phyloP scores from a whole-genome alignment of 1,140 invertebrate genomes.

The Phthorimaea operculella region DNA sequence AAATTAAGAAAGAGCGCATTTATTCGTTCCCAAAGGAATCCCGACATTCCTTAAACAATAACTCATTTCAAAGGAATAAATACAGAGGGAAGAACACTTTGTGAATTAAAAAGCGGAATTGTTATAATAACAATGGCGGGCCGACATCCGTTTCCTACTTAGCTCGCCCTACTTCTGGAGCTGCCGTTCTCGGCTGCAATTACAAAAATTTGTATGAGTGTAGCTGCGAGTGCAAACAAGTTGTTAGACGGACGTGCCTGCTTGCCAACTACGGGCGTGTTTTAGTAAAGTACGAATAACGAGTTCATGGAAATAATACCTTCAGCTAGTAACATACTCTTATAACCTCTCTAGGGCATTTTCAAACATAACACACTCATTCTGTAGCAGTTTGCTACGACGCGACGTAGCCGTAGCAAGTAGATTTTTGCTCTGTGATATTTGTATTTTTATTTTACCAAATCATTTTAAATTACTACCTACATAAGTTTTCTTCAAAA shows the following conservation, averaged over 20 bases:
- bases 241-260: constrained; percentile 10
- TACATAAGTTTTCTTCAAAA: too few relatives aligned
- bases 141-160: background rate
- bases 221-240: constrained; percentile 20
- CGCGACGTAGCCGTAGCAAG: too few relatives aligned
- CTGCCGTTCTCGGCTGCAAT: constrained; percentile 14
- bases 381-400: too few relatives aligned
- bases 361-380: too few relatives aligned
- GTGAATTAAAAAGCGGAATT: constrained; percentile 1
- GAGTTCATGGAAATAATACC: too few relatives aligned
- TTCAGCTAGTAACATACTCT: too few relatives aligned
- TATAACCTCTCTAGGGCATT: too few relatives aligned
- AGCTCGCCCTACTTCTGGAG: background rate
- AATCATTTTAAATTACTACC: too few relatives aligned
- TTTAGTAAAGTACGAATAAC: background rate
- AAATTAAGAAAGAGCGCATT: too few relatives aligned
- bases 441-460: too few relatives aligned
- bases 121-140: background rate
- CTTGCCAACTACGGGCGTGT: background rate
- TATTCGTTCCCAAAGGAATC: too few relatives aligned
- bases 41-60: background rate
- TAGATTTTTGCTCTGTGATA: too few relatives aligned
- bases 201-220: constrained; percentile 23
- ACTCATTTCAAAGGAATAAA: background rate
- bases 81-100: background rate